Percentiles rank a stretch among this genome's conserved stretches.
Evolutionary conservation across 1,140 invertebrate species (phyloP).

Genomic region (Pomacea maculata): DNA sequence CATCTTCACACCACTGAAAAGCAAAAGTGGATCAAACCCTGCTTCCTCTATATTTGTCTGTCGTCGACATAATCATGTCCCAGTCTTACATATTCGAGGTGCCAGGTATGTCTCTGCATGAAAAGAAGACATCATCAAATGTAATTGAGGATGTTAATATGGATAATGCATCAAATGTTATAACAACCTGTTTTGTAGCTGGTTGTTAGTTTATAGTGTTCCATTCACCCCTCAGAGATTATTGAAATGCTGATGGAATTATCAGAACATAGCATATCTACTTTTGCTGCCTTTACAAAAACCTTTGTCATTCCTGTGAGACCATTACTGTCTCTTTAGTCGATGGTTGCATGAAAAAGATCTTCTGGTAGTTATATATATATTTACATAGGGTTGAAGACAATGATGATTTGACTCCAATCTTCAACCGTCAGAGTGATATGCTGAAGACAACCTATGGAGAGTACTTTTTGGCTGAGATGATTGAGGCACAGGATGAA

Average conservation of each 20-base stretch:
- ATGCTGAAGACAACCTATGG: slow-evolving; percentile 73
- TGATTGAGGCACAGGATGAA: slow-evolving; percentile 71
- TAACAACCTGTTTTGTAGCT: too few species aligned
- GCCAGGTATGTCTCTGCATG: slow-evolving; percentile 50
- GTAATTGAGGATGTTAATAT: too few species aligned
- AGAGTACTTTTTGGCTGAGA: slow-evolving; percentile 77
- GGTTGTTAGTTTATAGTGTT: too few species aligned
- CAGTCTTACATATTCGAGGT: slow-evolving; percentile 62
- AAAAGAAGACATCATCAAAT: too few species aligned
- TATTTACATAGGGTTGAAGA: slow-evolving; percentile 73
- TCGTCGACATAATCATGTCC: slow-evolving; percentile 61
- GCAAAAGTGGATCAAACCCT: slow-evolving; percentile 27
- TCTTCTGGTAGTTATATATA: background rate
- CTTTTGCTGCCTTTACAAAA: background rate
- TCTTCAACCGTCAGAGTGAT: slow-evolving; percentile 71
- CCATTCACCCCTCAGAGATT: too few species aligned
- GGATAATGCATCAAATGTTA: too few species aligned
- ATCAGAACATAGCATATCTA: too few species aligned
- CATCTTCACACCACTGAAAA: slow-evolving; percentile 55
- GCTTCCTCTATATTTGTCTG: slow-evolving; percentile 57
- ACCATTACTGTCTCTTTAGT: background rate
- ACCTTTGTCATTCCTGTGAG: background rate
- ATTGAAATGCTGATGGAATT: too few species aligned
- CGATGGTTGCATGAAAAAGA: background rate
- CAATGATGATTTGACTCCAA: slow-evolving; percentile 76